These are phyloP conservation scores for Triplophysa rosa DNA, from an alignment of 2,113 vertebrate genomes.

Conservation along the genomic window DNA sequence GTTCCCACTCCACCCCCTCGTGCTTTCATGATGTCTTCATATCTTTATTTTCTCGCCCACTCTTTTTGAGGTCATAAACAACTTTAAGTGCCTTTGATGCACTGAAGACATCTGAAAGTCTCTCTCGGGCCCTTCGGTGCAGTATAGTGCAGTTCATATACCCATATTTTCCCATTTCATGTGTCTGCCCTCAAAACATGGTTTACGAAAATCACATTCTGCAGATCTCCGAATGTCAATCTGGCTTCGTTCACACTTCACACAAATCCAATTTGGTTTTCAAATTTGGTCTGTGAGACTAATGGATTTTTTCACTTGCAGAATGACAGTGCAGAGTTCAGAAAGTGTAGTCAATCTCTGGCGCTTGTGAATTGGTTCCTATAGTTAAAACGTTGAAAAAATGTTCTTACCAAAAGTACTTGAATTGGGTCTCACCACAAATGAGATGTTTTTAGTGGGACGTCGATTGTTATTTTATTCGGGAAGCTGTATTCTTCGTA, in stretches of 20 bases:
- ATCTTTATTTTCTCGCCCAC: constrained; percentile 18
- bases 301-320: no score
- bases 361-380: no score
- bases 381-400: no score
- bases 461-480: no score
- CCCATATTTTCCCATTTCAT: not conserved
- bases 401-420: no score
- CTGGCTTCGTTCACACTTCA: not conserved
- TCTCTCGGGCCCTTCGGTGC: not conserved
- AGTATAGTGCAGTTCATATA: not conserved
- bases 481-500: not conserved
- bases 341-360: no score
- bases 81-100: constrained; percentile 38
- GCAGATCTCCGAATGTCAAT: not conserved
- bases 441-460: no score
- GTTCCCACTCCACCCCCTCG: constrained; percentile 23
- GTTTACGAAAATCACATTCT: not conserved
- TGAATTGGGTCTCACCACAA: no score
- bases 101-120: constrained; percentile 33
- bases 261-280: no score
- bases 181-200: not conserved
- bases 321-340: no score
- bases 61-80: constrained; percentile 29
- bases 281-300: no score
- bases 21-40: constrained; percentile 9